Evolutionary conservation across 1,140 invertebrate genomes (phyloP).

Genomic region (Cydia splendana): DNA sequence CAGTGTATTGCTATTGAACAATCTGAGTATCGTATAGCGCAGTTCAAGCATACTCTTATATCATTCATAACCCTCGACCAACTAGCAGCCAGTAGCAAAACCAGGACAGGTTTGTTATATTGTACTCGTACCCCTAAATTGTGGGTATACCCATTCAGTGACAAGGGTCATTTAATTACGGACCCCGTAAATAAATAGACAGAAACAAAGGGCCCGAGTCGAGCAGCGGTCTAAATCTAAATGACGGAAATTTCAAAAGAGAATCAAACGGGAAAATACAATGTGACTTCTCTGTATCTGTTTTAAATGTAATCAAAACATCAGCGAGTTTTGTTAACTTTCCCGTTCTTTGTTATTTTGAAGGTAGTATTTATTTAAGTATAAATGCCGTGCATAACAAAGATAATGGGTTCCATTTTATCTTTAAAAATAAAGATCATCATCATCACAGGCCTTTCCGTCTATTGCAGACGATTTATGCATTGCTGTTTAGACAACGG

Average conservation of each 20-base stretch:
- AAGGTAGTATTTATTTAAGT: neutral
- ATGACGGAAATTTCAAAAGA: constrained; percentile 24
- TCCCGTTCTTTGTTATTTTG: neutral
- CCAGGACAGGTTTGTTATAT: neutral
- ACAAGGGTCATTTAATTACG: constrained; percentile 31
- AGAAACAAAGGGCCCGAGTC: constrained; percentile 28
- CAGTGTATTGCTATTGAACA: neutral
- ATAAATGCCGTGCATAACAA: neutral
- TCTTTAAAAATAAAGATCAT: too few species aligned
- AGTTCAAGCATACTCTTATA: neutral
- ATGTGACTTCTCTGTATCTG: constrained; percentile 4
- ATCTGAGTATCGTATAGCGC: neutral
- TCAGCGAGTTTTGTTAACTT: neutral
- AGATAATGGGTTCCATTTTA: too few species aligned
- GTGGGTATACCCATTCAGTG: constrained; percentile 21
- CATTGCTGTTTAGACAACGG: too few species aligned
- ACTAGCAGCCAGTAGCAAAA: too few species aligned
- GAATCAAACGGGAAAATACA: constrained; percentile 3
- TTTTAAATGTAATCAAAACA: constrained; percentile 5
- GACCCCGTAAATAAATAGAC: constrained; percentile 28
- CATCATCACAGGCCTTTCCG: too few species aligned
- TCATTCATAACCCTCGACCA: neutral
- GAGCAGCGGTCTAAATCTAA: constrained; percentile 16
- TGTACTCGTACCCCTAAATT: neutral
- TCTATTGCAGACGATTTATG: too few species aligned